Evolutionary conservation across 2,888 invertebrate species (phyloP), one percentile per base, ranked within the genome.

Genomic region (Autographa gamma): DNA sequence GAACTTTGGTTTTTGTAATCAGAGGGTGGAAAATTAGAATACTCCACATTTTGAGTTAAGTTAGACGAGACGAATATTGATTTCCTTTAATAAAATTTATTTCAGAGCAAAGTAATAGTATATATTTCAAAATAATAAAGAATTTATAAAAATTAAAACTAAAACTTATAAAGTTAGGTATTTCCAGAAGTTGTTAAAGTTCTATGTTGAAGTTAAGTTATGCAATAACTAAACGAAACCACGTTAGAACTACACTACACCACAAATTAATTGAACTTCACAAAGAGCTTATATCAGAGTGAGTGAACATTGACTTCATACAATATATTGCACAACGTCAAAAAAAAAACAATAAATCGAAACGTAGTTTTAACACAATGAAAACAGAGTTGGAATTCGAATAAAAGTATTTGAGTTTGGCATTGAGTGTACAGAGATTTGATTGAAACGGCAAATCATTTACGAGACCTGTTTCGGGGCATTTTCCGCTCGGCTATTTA

Each of bases 371-470:
- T 81, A 77, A 80, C 25, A 71, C 69, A 78, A 75, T 73, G 18
- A 52, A 52, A 67, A 79, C 75, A 85, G 80, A 79, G 78, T 79
- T 83, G 69, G 71, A 77, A 80, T 76, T 76, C 65, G 71, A 73
- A 76, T 72, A 71, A 77, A 76, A 71, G 77, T 78, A 76, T 82
- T 80, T 74, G 75, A 84, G 74, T 76, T 74, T 66, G 67, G 74
- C 74, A 62, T 73, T 77, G 71, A 81, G 71, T 75, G 76, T 73
- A 79, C 71, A 71, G 77, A 83, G 78, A 84, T 87, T 85, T 85
- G 88, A 87, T 87, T 86, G 84, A 85, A 86, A 84, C 81, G 83
- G 74, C 81, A 85, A 85, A 85, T 85, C 81, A 86, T 86, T 86
- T 85, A 81, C 80, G 79, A 79, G 76, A 75, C 81, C 82, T 77